Percentiles rank a stretch among this genome's conserved stretches.
Evolutionary conservation across 2,113 vertebrate species (phyloP).

Genomic region (Bos indicus): DNA sequence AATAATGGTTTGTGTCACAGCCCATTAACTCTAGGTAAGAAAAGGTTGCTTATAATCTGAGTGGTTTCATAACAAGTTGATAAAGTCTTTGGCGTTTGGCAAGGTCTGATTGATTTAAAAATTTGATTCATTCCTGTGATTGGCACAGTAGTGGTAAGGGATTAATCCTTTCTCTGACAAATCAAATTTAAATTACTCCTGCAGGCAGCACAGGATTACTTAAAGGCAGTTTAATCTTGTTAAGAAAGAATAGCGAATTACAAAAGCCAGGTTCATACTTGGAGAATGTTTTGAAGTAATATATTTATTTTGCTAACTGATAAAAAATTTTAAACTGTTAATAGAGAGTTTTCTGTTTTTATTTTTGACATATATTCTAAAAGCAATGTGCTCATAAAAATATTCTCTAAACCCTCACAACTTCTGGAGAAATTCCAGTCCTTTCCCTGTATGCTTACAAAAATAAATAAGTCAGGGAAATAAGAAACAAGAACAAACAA

Average conservation of each 20-base stretch:
- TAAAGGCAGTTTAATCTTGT: neutral
- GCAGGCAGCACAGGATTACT: neutral
- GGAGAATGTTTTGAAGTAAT: neutral
- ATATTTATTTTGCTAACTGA: neutral
- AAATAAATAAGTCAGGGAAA: neutral
- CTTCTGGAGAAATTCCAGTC: neutral
- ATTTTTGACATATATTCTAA: constrained; percentile 12
- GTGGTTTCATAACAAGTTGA: neutral
- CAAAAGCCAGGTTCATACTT: neutral
- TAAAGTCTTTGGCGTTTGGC: neutral
- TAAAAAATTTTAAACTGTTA: neutral
- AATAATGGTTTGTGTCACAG: neutral
- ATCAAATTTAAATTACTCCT: neutral
- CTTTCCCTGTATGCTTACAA: neutral
- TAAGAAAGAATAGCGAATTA: constrained; percentile 38
- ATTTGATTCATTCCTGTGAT: neutral
- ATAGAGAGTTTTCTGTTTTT: neutral
- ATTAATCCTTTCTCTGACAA: neutral
- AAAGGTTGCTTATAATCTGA: neutral
- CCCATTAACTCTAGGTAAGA: neutral
- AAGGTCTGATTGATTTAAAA: neutral
- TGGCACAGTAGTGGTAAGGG: neutral
- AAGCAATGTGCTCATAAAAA: neutral
- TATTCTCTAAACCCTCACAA: neutral
- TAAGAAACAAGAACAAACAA: neutral